Evolutionary conservation across 1,140 invertebrate species (phyloP), one percentile per base, ranked within the genome.

Genomic region (Cheumatopsyche charites): DNA sequence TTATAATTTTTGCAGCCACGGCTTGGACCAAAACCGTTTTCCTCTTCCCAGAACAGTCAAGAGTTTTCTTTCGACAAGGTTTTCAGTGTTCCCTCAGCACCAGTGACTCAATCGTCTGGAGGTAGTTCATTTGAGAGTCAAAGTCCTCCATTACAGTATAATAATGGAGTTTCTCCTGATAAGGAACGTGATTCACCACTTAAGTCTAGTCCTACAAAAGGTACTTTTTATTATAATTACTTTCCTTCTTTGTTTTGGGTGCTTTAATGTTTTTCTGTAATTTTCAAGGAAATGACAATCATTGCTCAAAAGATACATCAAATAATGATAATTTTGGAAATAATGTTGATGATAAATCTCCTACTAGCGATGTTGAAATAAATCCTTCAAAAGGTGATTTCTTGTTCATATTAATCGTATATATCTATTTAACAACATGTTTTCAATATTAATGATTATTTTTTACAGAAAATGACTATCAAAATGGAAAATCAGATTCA

Each of bases 21-120:
- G 15, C 84, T 94, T 9, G 92, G 92, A 21, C 92, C 92, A 19
- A 93, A 93, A 79, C 92, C 92, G 11, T 94, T 93, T 77, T 91
- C 92, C 49, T 88, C 91, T 19, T 89, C 91, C 19, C 87, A 89
- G 0, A 86, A 88, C 15, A 88, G 82, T 75, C 88, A 90, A 69
- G 89, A 91, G 72, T 91, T 92, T 77, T 90, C 89, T 0, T 93
- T 93, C 74, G 90, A 92, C 78, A 91, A 92, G 78, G 90, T 93
- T 2, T 93, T 93, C 78, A 90, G 89, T 0, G 92, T 93, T 2
- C 91, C 91, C 0, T 79, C 87, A 12, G 91, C 89, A 0, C 91
- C 91, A 0, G 89, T 88, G 9, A 29, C 52, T 49, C 26, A 62
- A 47, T 21, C 67, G 15, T 15, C 49, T 21, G 63, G 63, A 45